Conservation (phyloP, 2,888 invertebrate genomes). For the Thereva nobilitata region DNA sequence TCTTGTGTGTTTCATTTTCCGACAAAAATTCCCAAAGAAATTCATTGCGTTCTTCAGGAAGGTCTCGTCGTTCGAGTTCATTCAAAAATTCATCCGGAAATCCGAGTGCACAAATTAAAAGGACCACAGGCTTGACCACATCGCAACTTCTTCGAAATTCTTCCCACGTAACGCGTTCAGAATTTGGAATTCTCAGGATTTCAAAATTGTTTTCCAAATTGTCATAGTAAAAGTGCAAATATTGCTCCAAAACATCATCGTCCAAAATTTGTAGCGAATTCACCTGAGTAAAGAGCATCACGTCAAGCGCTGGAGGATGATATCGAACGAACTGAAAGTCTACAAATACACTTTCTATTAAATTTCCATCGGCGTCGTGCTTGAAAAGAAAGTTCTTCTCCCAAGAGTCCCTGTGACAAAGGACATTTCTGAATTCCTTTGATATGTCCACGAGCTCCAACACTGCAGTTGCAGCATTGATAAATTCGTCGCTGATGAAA, state of each 20-base stretch:
- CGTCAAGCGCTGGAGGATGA: constrained; percentile 53
- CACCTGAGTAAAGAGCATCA: constrained; percentile 50
- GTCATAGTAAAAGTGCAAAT: constrained; percentile 46
- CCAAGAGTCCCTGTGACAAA: constrained; percentile 58
- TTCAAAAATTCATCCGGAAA: constrained; percentile 53
- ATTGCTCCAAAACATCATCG: constrained; percentile 41
- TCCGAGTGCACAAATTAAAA: constrained; percentile 54
- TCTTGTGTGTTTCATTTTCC: no score
- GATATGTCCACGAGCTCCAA: constrained; percentile 52
- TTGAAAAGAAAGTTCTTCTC: constrained; percentile 54
- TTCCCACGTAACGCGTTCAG: constrained; percentile 48
- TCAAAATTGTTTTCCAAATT: constrained; percentile 49
- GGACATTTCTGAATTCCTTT: constrained; percentile 56
- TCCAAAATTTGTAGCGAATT: constrained; percentile 47
- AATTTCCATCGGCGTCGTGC: constrained; percentile 43
- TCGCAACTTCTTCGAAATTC: constrained; percentile 53
- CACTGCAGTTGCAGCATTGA: constrained; percentile 45
- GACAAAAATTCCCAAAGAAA: no score
- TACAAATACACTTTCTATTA: constrained; percentile 49
- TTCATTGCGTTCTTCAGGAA: constrained; percentile 23
- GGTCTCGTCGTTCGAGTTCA: constrained; percentile 50
- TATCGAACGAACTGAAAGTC: constrained; percentile 55
- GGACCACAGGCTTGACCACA: constrained; percentile 53
- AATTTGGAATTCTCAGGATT: background rate
- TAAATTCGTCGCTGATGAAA: constrained; percentile 48